These are phyloP conservation scores for Coptotermes formosanus DNA, from an alignment of 1,140 invertebrate species.

Conservation along the genomic window DNA sequence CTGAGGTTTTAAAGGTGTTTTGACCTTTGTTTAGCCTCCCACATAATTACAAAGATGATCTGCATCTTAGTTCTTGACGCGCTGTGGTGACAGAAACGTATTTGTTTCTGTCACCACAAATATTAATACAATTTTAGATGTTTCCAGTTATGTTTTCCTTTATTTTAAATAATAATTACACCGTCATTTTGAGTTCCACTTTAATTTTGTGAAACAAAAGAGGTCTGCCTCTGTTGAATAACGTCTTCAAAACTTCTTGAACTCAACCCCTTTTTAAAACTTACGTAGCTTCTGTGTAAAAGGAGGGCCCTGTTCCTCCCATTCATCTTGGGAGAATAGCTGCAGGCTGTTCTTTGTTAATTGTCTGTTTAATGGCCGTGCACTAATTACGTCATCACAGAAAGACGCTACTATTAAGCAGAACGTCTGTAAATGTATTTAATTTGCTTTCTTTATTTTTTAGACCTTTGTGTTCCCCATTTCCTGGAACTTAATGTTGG, in stretches of 20 bases:
- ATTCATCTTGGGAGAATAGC: slow-evolving; percentile 5
- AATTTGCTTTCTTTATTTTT: slow-evolving; percentile 8
- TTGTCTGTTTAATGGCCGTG: slow-evolving; percentile 13
- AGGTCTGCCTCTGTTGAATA: neutral
- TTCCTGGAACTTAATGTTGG: neutral
- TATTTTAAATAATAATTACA: neutral
- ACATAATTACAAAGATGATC: no score
- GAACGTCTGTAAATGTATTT: slow-evolving; percentile 5
- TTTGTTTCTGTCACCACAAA: neutral
- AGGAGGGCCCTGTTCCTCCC: neutral
- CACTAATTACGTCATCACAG: neutral
- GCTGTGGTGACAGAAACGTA: neutral
- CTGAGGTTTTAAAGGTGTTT: no score
- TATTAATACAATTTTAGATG: neutral
- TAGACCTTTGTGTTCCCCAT: neutral
- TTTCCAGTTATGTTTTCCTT: neutral
- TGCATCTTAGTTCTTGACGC: no score
- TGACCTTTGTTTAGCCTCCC: no score
- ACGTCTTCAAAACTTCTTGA: neutral
- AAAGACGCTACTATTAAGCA: neutral
- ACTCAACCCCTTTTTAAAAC: neutral
- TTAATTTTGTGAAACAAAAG: slow-evolving; percentile 20
- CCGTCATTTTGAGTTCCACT: neutral
- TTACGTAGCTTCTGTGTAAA: neutral
- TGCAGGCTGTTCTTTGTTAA: neutral